phyloP scores from a whole-genome alignment of 1,140 invertebrate species.

The Sesamia nonagrioides region DNA sequence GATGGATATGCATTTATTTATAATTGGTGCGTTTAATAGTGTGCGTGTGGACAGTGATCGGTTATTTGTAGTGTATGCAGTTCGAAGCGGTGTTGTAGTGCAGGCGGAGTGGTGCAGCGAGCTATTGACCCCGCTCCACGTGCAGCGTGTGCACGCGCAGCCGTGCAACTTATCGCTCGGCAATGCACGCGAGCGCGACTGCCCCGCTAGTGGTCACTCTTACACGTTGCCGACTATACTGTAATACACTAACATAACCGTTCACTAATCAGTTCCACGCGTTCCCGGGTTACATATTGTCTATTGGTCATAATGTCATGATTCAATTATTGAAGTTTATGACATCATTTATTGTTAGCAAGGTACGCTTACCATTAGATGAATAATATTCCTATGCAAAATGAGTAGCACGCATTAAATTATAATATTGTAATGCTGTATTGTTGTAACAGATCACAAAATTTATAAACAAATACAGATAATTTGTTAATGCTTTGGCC shows the following conservation, averaged over 20 bases:
- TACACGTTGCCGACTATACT: slow-evolving; percentile 6
- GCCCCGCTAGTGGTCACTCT: not conserved
- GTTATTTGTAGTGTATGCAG: slow-evolving; percentile 42
- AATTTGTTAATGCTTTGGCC: not conserved
- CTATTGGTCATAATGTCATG: not conserved
- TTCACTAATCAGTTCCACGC: slow-evolving; percentile 13
- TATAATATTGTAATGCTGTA: not conserved
- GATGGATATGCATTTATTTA: slow-evolving; percentile 43
- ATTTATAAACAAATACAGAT: slow-evolving; percentile 1
- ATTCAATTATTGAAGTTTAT: slow-evolving; percentile 40
- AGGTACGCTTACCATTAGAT: not conserved
- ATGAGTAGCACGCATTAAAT: not conserved
- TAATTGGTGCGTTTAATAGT: slow-evolving; percentile 35
- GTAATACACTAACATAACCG: slow-evolving; percentile 3
- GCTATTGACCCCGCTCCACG: slow-evolving; percentile 79
- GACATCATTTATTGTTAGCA: slow-evolving; percentile 41
- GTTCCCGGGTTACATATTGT: not conserved
- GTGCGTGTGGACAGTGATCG: slow-evolving; percentile 35
- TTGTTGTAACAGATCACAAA: not conserved
- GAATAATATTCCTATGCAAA: slow-evolving; percentile 16
- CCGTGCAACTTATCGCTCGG: slow-evolving; percentile 24
- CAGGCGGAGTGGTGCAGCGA: slow-evolving; percentile 57
- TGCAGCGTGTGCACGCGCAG: slow-evolving; percentile 55
- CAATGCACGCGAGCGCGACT: slow-evolving; percentile 5
- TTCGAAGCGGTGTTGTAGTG: slow-evolving; percentile 32